Evolutionary conservation across 1,140 invertebrate species (phyloP).

Genomic region (Micrasema minimum): DNA sequence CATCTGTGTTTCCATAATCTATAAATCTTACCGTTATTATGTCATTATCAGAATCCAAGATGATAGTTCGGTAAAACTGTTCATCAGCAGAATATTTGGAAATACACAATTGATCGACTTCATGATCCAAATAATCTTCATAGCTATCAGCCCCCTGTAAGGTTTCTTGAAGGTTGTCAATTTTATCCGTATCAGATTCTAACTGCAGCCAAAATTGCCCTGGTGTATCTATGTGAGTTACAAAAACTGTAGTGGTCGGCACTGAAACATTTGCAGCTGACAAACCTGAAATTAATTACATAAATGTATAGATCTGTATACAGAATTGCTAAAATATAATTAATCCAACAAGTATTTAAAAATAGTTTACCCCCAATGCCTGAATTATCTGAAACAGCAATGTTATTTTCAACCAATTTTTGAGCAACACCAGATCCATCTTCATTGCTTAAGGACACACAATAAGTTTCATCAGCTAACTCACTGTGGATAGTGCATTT

Average conservation of each 20-base stretch:
- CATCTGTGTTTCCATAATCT: conserved; percentile 85
- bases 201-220: conserved; percentile 76
- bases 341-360: background rate
- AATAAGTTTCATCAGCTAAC: conserved; percentile 62
- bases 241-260: conserved; percentile 61
- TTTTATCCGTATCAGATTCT: conserved; percentile 62
- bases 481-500: conserved; percentile 66
- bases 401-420: conserved; percentile 59
- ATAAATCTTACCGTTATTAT: conserved; percentile 82
- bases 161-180: conserved; percentile 69
- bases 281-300: conserved; percentile 8
- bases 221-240: conserved; percentile 74
- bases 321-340: background rate
- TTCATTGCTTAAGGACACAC: conserved; percentile 67
- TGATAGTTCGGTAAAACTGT: conserved; percentile 82
- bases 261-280: background rate
- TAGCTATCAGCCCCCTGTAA: conserved; percentile 67
- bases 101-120: conserved; percentile 75
- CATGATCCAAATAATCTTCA: conserved; percentile 65
- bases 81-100: conserved; percentile 79
- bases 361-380: conserved; percentile 1
- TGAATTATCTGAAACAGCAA: conserved; percentile 15
- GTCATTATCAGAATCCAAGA: conserved; percentile 77
- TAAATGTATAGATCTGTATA: background rate
- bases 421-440: conserved; percentile 53